These are phyloP conservation scores for Zaprionus nigranus DNA, from an alignment of 1,140 invertebrate species.

Conservation along the genomic window DNA sequence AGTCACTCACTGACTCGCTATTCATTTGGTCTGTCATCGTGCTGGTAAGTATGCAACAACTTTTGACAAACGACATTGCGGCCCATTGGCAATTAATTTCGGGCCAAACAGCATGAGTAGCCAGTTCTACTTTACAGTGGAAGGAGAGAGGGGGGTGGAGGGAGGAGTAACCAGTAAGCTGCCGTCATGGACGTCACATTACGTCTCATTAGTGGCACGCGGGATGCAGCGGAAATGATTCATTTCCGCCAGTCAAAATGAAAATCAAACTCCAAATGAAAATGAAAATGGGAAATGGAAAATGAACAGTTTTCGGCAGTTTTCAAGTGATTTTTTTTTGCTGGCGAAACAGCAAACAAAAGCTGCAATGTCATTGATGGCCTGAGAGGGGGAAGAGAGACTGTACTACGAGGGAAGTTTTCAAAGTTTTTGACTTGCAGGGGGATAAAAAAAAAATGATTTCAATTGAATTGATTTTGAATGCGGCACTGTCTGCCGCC, in stretches of 20 bases:
- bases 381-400: neutral
- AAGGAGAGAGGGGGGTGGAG: neutral
- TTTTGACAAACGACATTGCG: conserved; percentile 76
- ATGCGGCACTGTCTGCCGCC: conserved; percentile 68
- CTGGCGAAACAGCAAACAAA: conserved; percentile 30
- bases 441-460: conserved; percentile 53
- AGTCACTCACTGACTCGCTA: conserved; percentile 4
- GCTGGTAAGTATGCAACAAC: conserved; percentile 73
- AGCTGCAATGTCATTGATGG: conserved; percentile 34
- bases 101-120: conserved; percentile 6
- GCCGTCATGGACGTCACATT: conserved; percentile 74
- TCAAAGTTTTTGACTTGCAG: neutral
- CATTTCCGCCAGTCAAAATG: conserved; percentile 70
- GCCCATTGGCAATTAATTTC: conserved; percentile 71
- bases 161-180: neutral
- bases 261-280: conserved; percentile 48
- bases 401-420: neutral
- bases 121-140: neutral
- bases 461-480: conserved; percentile 82
- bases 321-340: conserved; percentile 56
- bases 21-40: conserved; percentile 47
- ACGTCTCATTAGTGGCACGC: conserved; percentile 73
- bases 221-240: conserved; percentile 73
- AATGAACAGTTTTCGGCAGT: conserved; percentile 62
- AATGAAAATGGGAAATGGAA: conserved; percentile 52